A percentile compares a stretch with the other conserved stretches of the same genome.
Conservation (phyloP, 1,140 invertebrate genomes). For the Drosophila watanabei region DNA sequence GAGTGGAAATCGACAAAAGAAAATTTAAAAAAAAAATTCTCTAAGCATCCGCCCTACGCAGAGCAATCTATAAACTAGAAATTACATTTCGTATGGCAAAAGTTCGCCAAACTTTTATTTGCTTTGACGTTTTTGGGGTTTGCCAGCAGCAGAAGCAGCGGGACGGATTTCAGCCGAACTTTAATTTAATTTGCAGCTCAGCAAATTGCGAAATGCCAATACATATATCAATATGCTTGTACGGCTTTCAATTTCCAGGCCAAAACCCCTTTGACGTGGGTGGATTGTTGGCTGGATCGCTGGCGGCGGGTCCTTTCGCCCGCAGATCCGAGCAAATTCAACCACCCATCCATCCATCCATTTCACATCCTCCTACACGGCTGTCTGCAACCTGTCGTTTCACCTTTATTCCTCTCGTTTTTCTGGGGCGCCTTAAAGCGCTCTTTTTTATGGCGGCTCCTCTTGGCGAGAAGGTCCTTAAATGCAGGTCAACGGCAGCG, state of each 20-base stretch:
- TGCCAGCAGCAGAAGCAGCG: conserved; percentile 11
- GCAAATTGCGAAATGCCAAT: conserved; percentile 51
- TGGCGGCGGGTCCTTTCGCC: conserved; percentile 11
- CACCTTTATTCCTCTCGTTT: conserved; percentile 35
- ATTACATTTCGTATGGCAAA: conserved; percentile 14
- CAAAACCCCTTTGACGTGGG: conserved; percentile 35
- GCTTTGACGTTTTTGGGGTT: conserved; percentile 36
- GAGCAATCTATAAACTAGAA: conserved; percentile 17
- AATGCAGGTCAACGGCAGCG: conserved; percentile 55
- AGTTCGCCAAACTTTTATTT: conserved; percentile 30
- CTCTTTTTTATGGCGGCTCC: conserved; percentile 33
- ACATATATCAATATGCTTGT: conserved; percentile 37
- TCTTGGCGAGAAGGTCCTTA: conserved; percentile 25
- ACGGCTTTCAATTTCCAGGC: conserved; percentile 38
- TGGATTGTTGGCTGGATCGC: conserved; percentile 1
- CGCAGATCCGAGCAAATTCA: conserved; percentile 30
- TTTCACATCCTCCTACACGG: conserved; percentile 7
- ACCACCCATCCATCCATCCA: conserved; percentile 2
- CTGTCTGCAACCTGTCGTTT: conserved; percentile 57
- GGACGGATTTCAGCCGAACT: conserved; percentile 24
- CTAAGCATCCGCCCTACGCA: not conserved
- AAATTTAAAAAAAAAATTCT: not conserved
- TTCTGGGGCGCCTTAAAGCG: conserved; percentile 27
- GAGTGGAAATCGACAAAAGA: not conserved
- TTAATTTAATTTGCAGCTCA: conserved; percentile 48